A percentile compares a stretch with the other conserved stretches of the same genome.
Conservation (phyloP, 2,888 invertebrate genomes). For the Microctonus hyperodae region DNA sequence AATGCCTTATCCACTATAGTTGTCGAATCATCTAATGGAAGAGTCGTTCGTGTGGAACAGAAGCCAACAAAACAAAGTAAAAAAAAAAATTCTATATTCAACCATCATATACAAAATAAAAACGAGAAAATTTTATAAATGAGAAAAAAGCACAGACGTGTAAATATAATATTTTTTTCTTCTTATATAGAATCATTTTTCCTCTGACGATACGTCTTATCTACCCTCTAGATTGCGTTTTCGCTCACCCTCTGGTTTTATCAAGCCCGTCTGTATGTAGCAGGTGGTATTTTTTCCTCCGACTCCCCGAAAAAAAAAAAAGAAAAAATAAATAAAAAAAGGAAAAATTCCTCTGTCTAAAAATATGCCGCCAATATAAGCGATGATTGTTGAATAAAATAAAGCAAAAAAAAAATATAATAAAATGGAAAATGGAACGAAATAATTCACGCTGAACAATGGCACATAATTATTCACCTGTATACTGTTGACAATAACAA, state of each 20-base stretch:
- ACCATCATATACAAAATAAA: background rate
- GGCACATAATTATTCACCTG: conserved; percentile 15
- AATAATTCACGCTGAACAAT: conserved; percentile 26
- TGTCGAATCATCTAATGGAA: conserved; percentile 2
- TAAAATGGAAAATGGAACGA: conserved; percentile 20
- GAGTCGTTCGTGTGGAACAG: background rate
- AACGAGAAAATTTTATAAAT: conserved; percentile 11
- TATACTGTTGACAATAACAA: conserved; percentile 11
- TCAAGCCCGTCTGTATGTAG: background rate
- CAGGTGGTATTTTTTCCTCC: conserved; percentile 17
- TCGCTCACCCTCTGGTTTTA: background rate
- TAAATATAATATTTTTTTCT: background rate
- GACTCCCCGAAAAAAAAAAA: background rate
- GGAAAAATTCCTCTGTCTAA: background rate
- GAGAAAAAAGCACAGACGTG: conserved; percentile 1
- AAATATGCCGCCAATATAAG: background rate
- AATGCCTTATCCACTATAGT: no score
- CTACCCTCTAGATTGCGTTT: conserved; percentile 7
- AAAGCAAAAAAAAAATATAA: conserved; percentile 9
- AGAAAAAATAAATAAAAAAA: conserved; percentile 9
- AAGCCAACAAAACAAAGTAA: background rate
- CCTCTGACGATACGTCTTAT: conserved; percentile 9
- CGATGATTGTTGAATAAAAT: conserved; percentile 5
- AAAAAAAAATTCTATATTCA: background rate
- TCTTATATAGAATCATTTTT: background rate